Evolutionary conservation across 2,888 invertebrate genomes (phyloP).

Genomic region (Polymixis flavicincta): DNA sequence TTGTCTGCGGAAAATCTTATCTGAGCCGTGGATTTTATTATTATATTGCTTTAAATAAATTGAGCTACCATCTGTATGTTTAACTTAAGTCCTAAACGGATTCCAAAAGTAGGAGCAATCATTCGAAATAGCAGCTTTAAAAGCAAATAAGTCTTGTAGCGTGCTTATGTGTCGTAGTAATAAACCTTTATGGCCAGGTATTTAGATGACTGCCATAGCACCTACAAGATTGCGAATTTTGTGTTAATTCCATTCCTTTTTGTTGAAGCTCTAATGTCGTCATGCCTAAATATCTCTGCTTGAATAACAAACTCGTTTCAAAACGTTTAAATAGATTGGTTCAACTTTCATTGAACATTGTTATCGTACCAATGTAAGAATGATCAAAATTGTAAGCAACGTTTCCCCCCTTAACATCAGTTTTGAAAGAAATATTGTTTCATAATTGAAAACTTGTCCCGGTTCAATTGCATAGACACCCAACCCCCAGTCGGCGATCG

Average conservation of each 20-base stretch:
- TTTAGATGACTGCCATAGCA: conserved; percentile 43
- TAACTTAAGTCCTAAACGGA: conserved; percentile 1
- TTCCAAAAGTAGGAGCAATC: conserved; percentile 11
- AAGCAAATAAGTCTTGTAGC: conserved; percentile 52
- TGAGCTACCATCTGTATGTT: background rate
- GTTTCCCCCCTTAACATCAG: background rate
- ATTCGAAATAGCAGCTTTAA: conserved; percentile 25
- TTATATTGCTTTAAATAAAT: background rate
- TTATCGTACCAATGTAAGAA: background rate
- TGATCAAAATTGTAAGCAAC: background rate
- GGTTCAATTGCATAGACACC: conserved; percentile 66
- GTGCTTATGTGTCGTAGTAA: conserved; percentile 54
- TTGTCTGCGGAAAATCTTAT: no score
- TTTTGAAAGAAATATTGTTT: conserved; percentile 47
- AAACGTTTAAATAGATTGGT: conserved; percentile 15
- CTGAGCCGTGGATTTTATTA: no score
- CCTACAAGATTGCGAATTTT: conserved; percentile 38
- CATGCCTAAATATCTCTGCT: background rate
- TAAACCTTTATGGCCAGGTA: conserved; percentile 56
- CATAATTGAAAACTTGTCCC: conserved; percentile 63
- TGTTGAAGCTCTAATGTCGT: conserved; percentile 15
- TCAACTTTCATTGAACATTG: conserved; percentile 9
- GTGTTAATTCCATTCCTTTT: conserved; percentile 51
- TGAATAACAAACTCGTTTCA: conserved; percentile 18
- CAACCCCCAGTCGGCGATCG: conserved; percentile 62